Percentiles rank a stretch among this genome's conserved stretches.
These are phyloP conservation scores for Pituophis catenifer DNA, from an alignment of 2,113 vertebrate genomes.

Conservation along the genomic window DNA sequence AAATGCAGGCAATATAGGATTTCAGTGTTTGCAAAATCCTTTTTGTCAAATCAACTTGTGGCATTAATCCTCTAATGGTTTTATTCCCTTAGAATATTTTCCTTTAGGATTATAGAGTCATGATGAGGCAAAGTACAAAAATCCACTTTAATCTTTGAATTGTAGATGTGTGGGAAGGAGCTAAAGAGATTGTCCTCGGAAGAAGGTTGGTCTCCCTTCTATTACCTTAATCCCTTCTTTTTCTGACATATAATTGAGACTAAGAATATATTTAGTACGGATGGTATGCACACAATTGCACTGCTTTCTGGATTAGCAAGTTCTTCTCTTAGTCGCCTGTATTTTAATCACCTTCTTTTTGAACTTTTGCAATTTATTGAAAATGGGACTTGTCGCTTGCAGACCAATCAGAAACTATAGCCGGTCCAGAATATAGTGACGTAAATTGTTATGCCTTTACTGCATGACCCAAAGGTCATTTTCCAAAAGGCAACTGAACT, in stretches of 20 bases:
- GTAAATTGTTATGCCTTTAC: not conserved
- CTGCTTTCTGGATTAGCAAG: not conserved
- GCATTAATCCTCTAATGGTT: conserved; percentile 83
- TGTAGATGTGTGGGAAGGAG: conserved; percentile 57
- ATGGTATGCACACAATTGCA: conserved; percentile 29
- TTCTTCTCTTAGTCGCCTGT: not conserved
- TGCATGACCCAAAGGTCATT: not conserved
- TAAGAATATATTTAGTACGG: not conserved
- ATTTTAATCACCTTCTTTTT: not conserved
- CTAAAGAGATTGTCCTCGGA: conserved; percentile 61
- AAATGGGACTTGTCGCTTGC: not conserved
- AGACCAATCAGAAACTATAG: not conserved
- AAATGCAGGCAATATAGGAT: conserved; percentile 66
- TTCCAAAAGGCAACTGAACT: not conserved
- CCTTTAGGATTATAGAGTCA: conserved; percentile 77
- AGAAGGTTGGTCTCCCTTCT: conserved; percentile 54
- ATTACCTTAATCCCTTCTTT: conserved; percentile 16
- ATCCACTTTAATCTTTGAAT: conserved; percentile 75
- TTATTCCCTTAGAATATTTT: conserved; percentile 77
- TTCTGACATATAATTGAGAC: conserved; percentile 11
- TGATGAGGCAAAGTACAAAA: conserved; percentile 80
- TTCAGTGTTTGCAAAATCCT: conserved; percentile 69
- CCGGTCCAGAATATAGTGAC: not conserved
- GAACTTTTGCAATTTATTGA: not conserved
- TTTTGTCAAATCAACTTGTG: conserved; percentile 75